phyloP scores from a whole-genome alignment of 2,113 vertebrate genomes.

The Penelope pileata region DNA sequence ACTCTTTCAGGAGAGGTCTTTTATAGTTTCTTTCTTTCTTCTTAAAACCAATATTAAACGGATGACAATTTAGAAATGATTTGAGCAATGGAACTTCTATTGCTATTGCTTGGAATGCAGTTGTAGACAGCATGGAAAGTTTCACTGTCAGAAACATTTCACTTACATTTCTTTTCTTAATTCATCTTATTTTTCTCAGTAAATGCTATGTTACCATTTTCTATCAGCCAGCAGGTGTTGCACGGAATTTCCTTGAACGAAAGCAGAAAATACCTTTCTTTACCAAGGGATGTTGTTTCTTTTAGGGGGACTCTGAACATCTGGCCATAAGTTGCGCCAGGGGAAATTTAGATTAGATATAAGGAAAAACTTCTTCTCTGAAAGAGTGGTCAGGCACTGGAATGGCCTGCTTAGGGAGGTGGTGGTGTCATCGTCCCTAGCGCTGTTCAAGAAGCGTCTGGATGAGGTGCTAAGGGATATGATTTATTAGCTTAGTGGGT shows the following conservation, averaged over 20 bases:
- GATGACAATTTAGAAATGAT: not conserved
- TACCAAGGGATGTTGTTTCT: not conserved
- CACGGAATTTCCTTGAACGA: not conserved
- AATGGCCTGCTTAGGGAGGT: no score
- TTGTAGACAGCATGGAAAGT: fast-evolving
- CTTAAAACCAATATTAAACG: not conserved
- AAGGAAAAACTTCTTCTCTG: no score
- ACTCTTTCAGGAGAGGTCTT: not conserved
- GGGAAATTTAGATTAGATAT: no score
- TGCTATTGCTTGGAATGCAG: not conserved
- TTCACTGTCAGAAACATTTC: not conserved
- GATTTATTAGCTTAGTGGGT: no score
- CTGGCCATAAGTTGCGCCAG: no score
- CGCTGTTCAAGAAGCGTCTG: no score
- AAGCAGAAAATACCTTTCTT: not conserved
- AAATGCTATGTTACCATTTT: not conserved
- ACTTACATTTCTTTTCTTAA: not conserved
- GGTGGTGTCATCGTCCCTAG: no score
- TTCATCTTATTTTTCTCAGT: not conserved
- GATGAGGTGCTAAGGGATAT: no score
- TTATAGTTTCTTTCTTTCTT: not conserved
- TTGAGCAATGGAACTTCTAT: not conserved
- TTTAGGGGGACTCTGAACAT: not conserved
- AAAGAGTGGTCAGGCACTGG: no score
- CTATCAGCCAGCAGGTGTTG: not conserved